A percentile compares a stretch with the other conserved stretches of the same genome.
phyloP scores from a whole-genome alignment of 2,113 vertebrate species.

The Pelodiscus sinensis region DNA sequence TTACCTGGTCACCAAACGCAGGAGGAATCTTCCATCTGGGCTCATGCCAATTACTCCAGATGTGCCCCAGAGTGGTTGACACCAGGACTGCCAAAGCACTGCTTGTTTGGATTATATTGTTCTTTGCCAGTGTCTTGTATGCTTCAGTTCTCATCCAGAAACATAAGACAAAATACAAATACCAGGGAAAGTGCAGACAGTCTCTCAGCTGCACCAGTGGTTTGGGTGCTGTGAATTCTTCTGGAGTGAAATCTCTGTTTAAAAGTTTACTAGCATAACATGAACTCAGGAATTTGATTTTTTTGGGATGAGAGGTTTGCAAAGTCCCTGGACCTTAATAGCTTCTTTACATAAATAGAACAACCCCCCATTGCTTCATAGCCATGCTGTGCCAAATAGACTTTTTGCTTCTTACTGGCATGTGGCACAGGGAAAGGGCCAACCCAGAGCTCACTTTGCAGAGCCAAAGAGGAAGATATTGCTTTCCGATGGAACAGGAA shows the following conservation, averaged over 20 bases:
- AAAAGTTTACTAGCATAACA: neutral
- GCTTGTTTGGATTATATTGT: neutral
- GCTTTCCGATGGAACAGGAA: neutral
- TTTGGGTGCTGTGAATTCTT: neutral
- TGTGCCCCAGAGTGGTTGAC: neutral
- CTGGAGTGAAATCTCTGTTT: neutral
- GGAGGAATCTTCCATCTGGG: neutral
- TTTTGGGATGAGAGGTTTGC: neutral
- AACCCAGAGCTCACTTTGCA: neutral
- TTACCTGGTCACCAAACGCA: neutral
- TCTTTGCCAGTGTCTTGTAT: neutral
- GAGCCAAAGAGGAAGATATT: neutral
- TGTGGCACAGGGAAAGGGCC: rapidly evolving
- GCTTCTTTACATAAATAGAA: neutral
- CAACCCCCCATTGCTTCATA: rapidly evolving
- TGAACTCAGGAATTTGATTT: slow-evolving; percentile 4
- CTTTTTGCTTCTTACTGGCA: rapidly evolving
- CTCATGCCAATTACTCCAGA: neutral
- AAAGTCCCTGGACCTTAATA: neutral
- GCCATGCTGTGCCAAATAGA: rapidly evolving
- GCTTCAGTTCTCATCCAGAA: neutral
- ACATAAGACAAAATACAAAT: slow-evolving; percentile 20
- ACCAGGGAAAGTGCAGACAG: neutral
- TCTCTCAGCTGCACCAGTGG: neutral
- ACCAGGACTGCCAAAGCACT: neutral